phyloP scores from a whole-genome alignment of 2,797 vertebrate species.

The Sarcoramphus papa region DNA sequence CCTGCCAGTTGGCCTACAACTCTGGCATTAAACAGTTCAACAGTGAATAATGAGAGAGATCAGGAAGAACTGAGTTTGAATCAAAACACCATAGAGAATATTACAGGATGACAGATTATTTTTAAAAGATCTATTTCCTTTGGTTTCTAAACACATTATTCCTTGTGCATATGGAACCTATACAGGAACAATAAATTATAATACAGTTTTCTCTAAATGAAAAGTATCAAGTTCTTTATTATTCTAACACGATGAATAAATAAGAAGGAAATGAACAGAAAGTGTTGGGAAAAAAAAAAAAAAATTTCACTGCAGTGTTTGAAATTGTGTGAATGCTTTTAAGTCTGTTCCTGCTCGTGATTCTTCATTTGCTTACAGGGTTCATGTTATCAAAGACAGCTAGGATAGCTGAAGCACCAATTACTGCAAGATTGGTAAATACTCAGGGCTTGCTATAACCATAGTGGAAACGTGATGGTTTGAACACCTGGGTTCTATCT shows the following conservation, averaged over 20 bases:
- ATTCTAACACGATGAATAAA: slow-evolving; percentile 8
- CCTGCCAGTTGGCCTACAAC: slow-evolving; percentile 59
- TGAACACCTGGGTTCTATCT: not conserved
- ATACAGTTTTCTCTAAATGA: not conserved
- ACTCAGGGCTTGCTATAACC: not conserved
- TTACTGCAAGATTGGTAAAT: not conserved
- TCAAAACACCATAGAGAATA: not conserved
- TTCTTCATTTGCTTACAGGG: not conserved
- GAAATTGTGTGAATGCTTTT: not conserved
- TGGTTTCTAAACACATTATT: slow-evolving; percentile 35
- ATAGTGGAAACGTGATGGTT: not conserved
- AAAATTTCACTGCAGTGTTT: not conserved
- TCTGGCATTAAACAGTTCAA: slow-evolving; percentile 70
- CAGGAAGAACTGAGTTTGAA: slow-evolving; percentile 25
- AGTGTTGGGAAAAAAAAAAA: not conserved
- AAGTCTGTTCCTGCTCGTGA: not conserved
- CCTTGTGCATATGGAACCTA: not conserved
- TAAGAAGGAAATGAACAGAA: not conserved
- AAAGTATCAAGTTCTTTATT: not conserved
- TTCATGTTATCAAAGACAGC: not conserved
- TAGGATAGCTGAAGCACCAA: not conserved
- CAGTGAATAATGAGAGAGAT: slow-evolving; percentile 69
- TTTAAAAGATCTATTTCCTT: slow-evolving; percentile 17
- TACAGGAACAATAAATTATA: not conserved
- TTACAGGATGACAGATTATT: not conserved